Evolutionary conservation across 2,113 vertebrate genomes (phyloP), one percentile per base, ranked within the genome.

Genomic region (Chaetodon trifascialis): DNA sequence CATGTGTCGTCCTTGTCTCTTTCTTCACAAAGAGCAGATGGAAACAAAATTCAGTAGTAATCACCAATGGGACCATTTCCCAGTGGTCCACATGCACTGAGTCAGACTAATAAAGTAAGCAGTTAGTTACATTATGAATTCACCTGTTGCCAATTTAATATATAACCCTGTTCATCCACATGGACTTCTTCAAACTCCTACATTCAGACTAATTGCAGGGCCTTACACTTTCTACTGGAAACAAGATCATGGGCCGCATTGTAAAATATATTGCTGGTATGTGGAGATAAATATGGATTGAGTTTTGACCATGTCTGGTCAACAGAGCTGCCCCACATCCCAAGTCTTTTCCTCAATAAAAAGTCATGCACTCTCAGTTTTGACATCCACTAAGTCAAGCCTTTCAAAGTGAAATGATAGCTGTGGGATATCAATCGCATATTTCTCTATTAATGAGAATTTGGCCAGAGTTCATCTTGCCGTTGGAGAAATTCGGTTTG

Each of bases 361-460:
- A 82, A 80, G 51, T 56, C 65, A 49, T 34, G 40, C 72, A 67
- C 81, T 83, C 36, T 72, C 78, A 80, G 76, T 86, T 64, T 67
- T 74, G 67, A 73, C 21, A 82, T 87, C 58, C 76, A 77, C 77
- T 85, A 36, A 89, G 88, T 80, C 84, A 72, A 81, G 79, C 75
- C 86, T 84, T 79, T 82, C 87, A 84, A 69, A 89, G 85, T 60
- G 79, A 83, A 91, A 72, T 55, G 88, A 93, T 91, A 90, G 87
- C 91, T 83, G 84, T 85, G 94, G 94, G 93, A 95, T 94, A 94
- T 88, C 89, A 95, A 89, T 94, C 92, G 93, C 91, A 91, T 93
- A 93, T 87, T 95, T 86, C 83, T 92, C 92, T 94, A 96, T 96
- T 96, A 97, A 97, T 95, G 94, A 96, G 94, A 94, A 86, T 94